Evolutionary conservation across 2,888 invertebrate genomes (phyloP).

Genomic region (Encarsia formosa): DNA sequence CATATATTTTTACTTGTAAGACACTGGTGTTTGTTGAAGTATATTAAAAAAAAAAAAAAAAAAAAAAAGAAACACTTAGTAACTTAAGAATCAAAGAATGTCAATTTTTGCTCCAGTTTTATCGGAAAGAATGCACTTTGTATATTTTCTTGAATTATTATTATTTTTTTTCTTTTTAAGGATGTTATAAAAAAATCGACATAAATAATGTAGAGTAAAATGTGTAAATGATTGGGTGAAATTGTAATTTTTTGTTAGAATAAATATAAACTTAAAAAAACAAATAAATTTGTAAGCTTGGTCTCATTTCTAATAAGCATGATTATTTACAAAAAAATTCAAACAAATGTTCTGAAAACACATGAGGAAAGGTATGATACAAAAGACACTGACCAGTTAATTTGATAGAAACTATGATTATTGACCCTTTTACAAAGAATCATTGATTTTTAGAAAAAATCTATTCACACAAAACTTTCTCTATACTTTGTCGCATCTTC

Average conservation of each 20-base stretch:
- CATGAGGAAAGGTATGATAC: constrained; percentile 25
- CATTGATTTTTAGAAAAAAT: constrained; percentile 51
- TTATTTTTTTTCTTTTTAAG: too few relatives aligned
- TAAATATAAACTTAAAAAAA: constrained; percentile 20
- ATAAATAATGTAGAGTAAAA: constrained; percentile 3
- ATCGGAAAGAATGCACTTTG: neutral
- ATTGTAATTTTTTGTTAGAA: constrained; percentile 26
- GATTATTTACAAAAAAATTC: constrained; percentile 25
- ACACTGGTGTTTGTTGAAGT: constrained; percentile 16
- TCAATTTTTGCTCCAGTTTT: constrained; percentile 10
- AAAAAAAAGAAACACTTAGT: neutral
- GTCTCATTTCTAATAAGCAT: constrained; percentile 26
- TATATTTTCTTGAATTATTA: too few relatives aligned
- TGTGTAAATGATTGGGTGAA: constrained; percentile 20
- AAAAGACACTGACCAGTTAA: constrained; percentile 29
- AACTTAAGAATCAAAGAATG: constrained; percentile 8
- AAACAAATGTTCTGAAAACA: constrained; percentile 20
- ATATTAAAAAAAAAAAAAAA: constrained; percentile 6
- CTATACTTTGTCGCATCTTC: constrained; percentile 34
- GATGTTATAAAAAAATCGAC: neutral
- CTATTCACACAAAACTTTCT: constrained; percentile 52
- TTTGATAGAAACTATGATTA: constrained; percentile 54
- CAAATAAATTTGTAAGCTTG: constrained; percentile 23
- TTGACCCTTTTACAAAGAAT: constrained; percentile 55
- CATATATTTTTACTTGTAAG: constrained; percentile 13